phyloP scores from a whole-genome alignment of 2,888 invertebrate genomes.

The Lepetodrilus schrolli region DNA sequence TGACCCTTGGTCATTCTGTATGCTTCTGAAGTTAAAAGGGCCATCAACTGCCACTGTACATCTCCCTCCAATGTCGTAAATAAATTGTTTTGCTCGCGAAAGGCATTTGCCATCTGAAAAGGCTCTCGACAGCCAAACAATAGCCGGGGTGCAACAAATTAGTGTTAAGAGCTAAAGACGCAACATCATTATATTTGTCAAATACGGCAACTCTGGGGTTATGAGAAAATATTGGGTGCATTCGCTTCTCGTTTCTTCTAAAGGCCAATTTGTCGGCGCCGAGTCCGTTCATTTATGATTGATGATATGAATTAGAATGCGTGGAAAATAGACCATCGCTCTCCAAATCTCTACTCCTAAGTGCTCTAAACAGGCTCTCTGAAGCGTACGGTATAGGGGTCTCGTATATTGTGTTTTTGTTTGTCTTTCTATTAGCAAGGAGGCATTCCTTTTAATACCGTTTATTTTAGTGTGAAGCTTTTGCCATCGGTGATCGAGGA shows the following conservation, averaged over 20 bases:
- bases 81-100: background rate
- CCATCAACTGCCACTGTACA: background rate
- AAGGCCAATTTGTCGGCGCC: constrained; percentile 10
- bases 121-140: constrained; percentile 1
- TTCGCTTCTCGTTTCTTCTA: background rate
- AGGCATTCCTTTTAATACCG: constrained; percentile 28
- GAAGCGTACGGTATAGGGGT: constrained; percentile 10
- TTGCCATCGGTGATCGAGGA: constrained; percentile 7
- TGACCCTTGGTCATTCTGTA: constrained; percentile 1
- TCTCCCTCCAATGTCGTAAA: background rate
- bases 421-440: constrained; percentile 26
- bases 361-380: background rate
- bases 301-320: constrained; percentile 25
- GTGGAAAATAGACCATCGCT: constrained; percentile 25
- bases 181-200: constrained; percentile 25
- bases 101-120: constrained; percentile 18
- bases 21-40: background rate
- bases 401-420: constrained; percentile 21
- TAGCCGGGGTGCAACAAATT: constrained; percentile 19
- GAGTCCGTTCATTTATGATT: constrained; percentile 23
- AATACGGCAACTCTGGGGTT: constrained; percentile 1
- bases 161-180: constrained; percentile 19
- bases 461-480: constrained; percentile 20
- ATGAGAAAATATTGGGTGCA: constrained; percentile 17
- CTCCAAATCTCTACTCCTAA: constrained; percentile 12